Evolutionary conservation across 1,140 invertebrate genomes (phyloP).

Genomic region (Episyrphus balteatus): DNA sequence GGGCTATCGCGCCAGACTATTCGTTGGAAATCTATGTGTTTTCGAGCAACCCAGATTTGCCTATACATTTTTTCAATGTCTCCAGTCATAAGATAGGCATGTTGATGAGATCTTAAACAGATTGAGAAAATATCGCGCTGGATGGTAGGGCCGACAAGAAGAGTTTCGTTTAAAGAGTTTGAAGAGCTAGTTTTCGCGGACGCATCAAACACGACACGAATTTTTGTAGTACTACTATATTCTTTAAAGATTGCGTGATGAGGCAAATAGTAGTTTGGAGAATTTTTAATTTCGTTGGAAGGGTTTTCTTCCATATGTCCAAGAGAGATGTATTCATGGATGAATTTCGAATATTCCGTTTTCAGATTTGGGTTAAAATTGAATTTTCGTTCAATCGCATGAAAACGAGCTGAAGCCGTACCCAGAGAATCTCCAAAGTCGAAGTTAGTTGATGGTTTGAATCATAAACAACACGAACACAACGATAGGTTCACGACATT

Average conservation of each 20-base stretch:
- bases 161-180: constrained; percentile 21
- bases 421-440: too few species aligned
- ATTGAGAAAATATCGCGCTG: constrained; percentile 27
- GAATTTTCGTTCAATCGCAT: too few species aligned
- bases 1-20: constrained; percentile 26
- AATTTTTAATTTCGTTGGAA: too few species aligned
- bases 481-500: too few species aligned
- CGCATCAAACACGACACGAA: constrained; percentile 16
- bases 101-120: constrained; percentile 19
- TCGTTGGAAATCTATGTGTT: constrained; percentile 20
- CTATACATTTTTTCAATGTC: constrained; percentile 28
- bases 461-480: too few species aligned
- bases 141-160: constrained; percentile 20
- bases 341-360: too few species aligned
- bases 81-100: constrained; percentile 13
- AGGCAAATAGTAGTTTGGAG: constrained; percentile 11
- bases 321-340: too few species aligned
- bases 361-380: too few species aligned
- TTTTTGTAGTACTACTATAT: constrained; percentile 16
- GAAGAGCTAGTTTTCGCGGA: constrained; percentile 6
- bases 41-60: constrained; percentile 9
- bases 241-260: constrained; percentile 22
- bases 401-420: too few species aligned
- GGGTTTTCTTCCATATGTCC: too few species aligned
- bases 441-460: too few species aligned